Conservation (phyloP, 2,113 vertebrate genomes). For the Spheniscus mendiculus region DNA sequence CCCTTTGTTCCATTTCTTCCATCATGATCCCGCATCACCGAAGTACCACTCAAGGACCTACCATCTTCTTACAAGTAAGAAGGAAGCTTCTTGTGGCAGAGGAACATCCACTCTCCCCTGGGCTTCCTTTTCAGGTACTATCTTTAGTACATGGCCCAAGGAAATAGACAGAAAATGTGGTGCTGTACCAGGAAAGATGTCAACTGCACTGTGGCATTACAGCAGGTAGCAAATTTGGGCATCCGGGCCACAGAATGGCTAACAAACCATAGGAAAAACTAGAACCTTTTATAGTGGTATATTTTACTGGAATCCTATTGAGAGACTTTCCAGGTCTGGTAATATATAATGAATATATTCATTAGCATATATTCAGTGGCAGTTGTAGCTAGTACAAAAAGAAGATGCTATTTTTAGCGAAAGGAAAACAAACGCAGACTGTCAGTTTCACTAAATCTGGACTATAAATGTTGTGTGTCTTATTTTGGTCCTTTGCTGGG, state of each 20-base stretch:
- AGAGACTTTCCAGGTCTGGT: background rate
- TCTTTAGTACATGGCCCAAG: background rate
- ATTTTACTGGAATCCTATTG: background rate
- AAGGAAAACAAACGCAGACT: background rate
- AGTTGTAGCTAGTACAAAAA: background rate
- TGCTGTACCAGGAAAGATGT: background rate
- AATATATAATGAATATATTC: background rate
- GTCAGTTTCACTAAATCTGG: background rate
- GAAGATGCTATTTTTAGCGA: background rate
- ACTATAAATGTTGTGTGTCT: background rate
- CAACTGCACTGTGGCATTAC: accelerated
- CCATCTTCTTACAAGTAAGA: background rate
- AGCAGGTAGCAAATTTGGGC: background rate
- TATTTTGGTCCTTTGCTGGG: background rate
- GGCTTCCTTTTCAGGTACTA: background rate
- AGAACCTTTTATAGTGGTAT: background rate
- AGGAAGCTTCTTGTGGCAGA: background rate
- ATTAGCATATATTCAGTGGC: background rate
- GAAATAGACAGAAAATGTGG: background rate
- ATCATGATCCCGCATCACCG: accelerated
- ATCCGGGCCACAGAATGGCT: background rate
- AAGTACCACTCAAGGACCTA: background rate
- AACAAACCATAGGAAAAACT: background rate
- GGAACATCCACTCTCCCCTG: background rate
- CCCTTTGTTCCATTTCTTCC: background rate